These are phyloP conservation scores for Protonemura montana DNA, from an alignment of 2,888 invertebrate genomes.

Conservation along the genomic window DNA sequence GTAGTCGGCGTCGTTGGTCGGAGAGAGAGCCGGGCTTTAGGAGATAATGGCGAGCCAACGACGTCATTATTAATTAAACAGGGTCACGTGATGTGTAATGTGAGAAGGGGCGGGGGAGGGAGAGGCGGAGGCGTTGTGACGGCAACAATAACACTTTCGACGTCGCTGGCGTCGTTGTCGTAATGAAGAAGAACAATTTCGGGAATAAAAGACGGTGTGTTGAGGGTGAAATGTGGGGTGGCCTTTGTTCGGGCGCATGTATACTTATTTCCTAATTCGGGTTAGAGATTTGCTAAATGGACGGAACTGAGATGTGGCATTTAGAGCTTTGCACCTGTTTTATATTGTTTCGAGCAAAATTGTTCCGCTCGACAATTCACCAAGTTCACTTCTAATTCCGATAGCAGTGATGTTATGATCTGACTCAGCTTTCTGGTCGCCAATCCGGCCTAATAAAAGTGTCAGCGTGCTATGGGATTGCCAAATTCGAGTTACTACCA, in stretches of 20 bases:
- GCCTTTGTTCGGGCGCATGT: background rate
- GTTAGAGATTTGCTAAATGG: background rate
- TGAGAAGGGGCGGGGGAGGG: background rate
- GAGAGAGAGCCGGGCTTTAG: background rate
- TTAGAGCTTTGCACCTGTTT: no score
- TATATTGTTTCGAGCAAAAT: no score
- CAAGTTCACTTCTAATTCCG: no score
- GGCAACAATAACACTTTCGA: conserved; percentile 8
- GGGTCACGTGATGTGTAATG: conserved; percentile 12
- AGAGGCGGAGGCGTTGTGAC: background rate
- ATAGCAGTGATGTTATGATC: no score
- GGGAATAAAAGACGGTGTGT: background rate
- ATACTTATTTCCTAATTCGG: background rate
- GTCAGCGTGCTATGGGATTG: no score
- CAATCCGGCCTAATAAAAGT: no score
- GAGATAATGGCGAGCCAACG: conserved; percentile 5
- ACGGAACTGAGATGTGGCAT: background rate
- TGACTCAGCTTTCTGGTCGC: no score
- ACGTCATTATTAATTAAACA: conserved; percentile 14
- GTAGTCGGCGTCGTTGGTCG: background rate
- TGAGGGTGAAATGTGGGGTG: background rate
- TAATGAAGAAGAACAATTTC: conserved; percentile 4
- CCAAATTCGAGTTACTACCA: no score
- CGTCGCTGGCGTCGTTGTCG: background rate
- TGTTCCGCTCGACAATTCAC: no score